Conservation (phyloP, 2,797 vertebrate genomes). For the Pseudochirops corinnae region DNA sequence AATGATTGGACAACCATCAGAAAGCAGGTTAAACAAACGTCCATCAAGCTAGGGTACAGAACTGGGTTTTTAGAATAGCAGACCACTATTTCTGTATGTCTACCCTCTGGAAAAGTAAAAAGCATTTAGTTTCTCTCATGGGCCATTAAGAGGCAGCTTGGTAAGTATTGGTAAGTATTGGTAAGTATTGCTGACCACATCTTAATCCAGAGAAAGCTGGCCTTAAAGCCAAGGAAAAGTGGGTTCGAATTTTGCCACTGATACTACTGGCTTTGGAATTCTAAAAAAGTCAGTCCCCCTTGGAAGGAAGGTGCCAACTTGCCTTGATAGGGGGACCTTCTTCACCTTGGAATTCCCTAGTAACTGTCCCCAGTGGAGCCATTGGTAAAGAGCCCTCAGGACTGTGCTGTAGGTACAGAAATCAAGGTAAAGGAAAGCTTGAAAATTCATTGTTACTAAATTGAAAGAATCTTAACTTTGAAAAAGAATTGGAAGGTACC, state of each 20-base stretch:
- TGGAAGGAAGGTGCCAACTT: neutral
- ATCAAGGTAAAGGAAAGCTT: neutral
- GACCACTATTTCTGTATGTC: neutral
- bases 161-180: no score
- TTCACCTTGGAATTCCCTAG: neutral
- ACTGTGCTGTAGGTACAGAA: neutral
- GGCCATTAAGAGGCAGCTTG: neutral
- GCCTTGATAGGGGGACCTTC: neutral
- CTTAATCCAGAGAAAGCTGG: neutral
- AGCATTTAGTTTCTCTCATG: slow-evolving; percentile 49
- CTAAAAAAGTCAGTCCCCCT: neutral
- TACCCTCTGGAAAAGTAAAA: slow-evolving; percentile 51
- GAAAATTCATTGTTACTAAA: neutral
- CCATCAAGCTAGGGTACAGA: neutral
- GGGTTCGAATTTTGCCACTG: neutral
- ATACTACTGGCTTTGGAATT: neutral
- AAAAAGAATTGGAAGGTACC: neutral
- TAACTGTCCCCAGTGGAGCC: neutral
- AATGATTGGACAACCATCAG: neutral
- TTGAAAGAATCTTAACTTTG: neutral
- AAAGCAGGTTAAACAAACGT: neutral
- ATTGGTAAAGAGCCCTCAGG: neutral
- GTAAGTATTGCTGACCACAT: no score
- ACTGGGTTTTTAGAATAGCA: neutral
- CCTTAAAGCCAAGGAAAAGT: neutral